Base-by-base conservation (phyloP, 2,113 vertebrate species). In the Mastomys coucha region DNA sequence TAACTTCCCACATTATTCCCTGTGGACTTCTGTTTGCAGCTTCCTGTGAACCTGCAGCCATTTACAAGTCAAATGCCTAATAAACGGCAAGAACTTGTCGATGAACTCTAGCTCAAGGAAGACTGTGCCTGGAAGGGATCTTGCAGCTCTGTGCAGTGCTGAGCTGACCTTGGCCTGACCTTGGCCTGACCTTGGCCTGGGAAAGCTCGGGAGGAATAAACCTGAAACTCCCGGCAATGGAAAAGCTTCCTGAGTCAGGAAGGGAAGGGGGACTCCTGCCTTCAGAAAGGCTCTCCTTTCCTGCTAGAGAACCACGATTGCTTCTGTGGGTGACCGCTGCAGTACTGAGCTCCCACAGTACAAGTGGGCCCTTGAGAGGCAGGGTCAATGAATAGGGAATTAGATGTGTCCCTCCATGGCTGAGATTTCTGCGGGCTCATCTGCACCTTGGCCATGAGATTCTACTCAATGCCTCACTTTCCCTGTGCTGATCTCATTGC, bases 281-380 rank as follows among this genome's bases (percentile, higher is more conserved):
- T 36, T 76, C 13, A 56, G 39, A 17, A 81, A 24, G 56, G 22
- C 75, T 28, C 65, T 5, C 33, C 16, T 51, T 56, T 36, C 86
- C 39, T 42, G 14, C 14, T 13, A 7, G 84, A 8, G 73, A 10
- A 26, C n/a, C 0, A 20, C 2, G 0, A 1, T 16, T 4, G 2
- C 22, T 20, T 76, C 67, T 7, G 39, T 49, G 72, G 24, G 53
- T n/a, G 49, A 45, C 7, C 12, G 81, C 6, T 20, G 53, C 0
- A 2, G 16, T 42, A 11, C 11, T n/a, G 1, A 20, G 65, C 53
- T 75, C n/a, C 45, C 2, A 0, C 28, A 24, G 85, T 58, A 85
- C 0, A 0, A 17, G 31, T 7, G 67, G 91, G 51, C 65, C 51
- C 31, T 20, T 7, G 7, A 45, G 56, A 82, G 36, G 45, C 67